Conservation (phyloP, 2,797 vertebrate species). For the Sebastiscus tertius region DNA sequence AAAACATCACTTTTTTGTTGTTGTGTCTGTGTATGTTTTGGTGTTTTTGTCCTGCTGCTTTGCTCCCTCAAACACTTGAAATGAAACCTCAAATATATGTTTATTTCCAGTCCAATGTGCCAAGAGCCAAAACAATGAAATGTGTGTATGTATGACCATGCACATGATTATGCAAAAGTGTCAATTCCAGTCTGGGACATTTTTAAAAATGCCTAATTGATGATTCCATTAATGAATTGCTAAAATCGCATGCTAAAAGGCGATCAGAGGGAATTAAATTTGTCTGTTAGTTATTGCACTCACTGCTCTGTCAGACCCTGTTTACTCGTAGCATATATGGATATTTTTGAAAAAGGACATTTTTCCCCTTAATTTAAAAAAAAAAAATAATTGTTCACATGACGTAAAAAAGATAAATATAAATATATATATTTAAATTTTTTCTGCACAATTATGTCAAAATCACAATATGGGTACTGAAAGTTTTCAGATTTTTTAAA, state of each 20-base stretch:
- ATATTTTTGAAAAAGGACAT: background rate
- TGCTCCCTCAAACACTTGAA: background rate
- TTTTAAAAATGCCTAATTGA: constrained; percentile 31
- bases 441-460: no score
- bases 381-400: background rate
- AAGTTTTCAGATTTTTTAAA: no score
- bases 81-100: background rate
- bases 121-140: background rate
- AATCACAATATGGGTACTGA: no score
- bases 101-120: background rate
- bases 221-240: constrained; percentile 20
- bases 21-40: background rate
- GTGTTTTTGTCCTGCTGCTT: background rate
- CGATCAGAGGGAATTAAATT: constrained; percentile 20
- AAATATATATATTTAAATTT: no score
- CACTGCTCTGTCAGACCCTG: background rate
- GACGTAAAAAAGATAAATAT: no score
- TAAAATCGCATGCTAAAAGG: constrained; percentile 21
- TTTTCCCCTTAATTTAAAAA: background rate
- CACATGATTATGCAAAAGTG: background rate
- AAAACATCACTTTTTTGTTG: background rate
- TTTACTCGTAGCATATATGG: background rate
- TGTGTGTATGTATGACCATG: background rate
- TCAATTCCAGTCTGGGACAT: constrained; percentile 1
- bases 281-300: constrained; percentile 1